These are phyloP conservation scores for Scartelaos histophorus DNA, from an alignment of 2,113 vertebrate genomes.

Conservation along the genomic window DNA sequence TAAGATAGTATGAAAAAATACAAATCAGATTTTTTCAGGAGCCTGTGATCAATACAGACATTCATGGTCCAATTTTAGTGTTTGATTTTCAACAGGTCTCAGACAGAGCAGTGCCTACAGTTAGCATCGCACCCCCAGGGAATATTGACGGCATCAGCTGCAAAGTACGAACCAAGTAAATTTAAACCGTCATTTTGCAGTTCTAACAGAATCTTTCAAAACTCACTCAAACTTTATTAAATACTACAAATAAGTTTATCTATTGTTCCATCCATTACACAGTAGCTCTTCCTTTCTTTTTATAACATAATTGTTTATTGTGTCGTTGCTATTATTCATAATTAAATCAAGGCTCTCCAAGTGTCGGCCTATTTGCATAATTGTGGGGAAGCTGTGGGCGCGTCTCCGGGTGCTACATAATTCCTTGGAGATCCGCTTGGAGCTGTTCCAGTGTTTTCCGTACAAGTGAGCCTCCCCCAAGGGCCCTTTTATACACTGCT, in stretches of 20 bases:
- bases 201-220: neutral
- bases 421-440: slow-evolving; percentile 39
- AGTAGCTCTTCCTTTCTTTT: neutral
- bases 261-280: neutral
- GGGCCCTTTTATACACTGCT: slow-evolving; percentile 38
- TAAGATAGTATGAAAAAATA: no score
- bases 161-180: neutral
- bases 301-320: slow-evolving; percentile 1
- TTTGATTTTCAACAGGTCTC: no score
- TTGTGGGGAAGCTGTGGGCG: slow-evolving; percentile 12
- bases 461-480: slow-evolving; percentile 28
- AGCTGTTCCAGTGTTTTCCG: slow-evolving; percentile 30
- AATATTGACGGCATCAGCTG: no score
- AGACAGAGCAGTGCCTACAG: no score
- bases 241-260: neutral
- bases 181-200: neutral
- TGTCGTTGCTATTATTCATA: slow-evolving; percentile 10
- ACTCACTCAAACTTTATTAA: neutral
- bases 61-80: no score
- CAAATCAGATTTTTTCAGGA: no score
- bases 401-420: slow-evolving; percentile 37
- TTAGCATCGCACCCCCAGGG: no score
- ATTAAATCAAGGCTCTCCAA: slow-evolving; percentile 15
- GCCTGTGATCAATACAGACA: no score
- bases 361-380: slow-evolving; percentile 4